phyloP scores from a whole-genome alignment of 2,797 vertebrate genomes.

The Ficedula albicollis region DNA sequence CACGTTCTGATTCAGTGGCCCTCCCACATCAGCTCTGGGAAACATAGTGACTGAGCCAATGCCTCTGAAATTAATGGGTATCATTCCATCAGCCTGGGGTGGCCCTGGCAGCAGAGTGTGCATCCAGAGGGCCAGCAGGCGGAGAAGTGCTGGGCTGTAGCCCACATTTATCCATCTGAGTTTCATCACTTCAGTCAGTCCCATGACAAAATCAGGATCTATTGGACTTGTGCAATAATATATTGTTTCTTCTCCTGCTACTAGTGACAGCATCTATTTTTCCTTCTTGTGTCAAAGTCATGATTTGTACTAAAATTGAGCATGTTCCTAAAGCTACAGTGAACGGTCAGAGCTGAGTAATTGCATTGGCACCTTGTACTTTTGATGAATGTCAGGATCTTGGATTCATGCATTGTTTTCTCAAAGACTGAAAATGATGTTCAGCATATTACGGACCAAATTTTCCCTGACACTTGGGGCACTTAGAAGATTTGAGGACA shows the following conservation, averaged over 20 bases:
- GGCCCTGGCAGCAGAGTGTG: background rate
- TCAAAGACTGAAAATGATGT: background rate
- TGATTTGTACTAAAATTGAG: background rate
- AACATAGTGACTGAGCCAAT: background rate
- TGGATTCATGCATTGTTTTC: conserved; percentile 20
- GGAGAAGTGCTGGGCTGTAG: background rate
- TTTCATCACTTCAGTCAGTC: background rate
- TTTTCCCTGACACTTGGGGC: background rate
- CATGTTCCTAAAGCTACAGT: conserved; percentile 1
- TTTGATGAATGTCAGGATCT: conserved; percentile 30
- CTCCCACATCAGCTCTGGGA: background rate
- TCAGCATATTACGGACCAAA: background rate
- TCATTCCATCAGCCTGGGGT: background rate
- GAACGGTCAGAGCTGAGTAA: background rate
- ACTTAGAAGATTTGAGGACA: background rate
- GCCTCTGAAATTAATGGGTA: background rate
- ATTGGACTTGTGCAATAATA: background rate
- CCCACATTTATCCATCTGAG: background rate
- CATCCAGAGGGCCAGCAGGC: background rate
- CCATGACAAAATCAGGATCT: background rate
- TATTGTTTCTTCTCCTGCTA: background rate
- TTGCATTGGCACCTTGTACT: background rate
- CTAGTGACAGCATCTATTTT: background rate
- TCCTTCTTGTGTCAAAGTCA: background rate
- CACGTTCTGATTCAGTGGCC: background rate